phyloP scores from a whole-genome alignment of 2,888 invertebrate genomes.

The Caenorhabditis panamensis region DNA sequence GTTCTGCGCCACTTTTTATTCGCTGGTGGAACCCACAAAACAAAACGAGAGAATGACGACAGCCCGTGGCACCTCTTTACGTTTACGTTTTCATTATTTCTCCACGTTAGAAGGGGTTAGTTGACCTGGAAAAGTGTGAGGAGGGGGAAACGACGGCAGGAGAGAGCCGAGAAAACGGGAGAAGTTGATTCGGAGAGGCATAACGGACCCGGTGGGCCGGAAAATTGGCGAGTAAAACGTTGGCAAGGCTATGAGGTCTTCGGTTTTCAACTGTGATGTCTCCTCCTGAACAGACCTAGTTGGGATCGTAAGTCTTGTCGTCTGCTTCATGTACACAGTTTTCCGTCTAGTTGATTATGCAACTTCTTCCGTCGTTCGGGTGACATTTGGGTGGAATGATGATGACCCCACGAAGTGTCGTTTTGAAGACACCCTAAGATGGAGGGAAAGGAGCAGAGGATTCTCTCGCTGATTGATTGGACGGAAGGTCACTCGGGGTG shows the following conservation, averaged over 20 bases:
- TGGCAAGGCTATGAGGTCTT: too few relatives aligned
- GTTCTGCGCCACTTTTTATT: conserved; percentile 14
- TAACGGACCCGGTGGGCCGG: conserved; percentile 52
- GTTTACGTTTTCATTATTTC: conserved; percentile 17
- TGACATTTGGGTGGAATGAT: conserved; percentile 79
- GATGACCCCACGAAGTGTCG: conserved; percentile 73
- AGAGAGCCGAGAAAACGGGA: conserved; percentile 17
- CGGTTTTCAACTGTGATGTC: too few relatives aligned
- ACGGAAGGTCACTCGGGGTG: too few relatives aligned
- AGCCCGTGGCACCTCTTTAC: neutral
- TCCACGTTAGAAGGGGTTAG: neutral
- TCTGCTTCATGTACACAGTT: too few relatives aligned
- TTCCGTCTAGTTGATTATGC: conserved; percentile 67
- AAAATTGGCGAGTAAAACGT: conserved; percentile 25
- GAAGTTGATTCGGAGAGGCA: too few relatives aligned
- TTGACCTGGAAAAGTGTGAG: conserved; percentile 26
- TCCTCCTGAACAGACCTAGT: conserved; percentile 72
- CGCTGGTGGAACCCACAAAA: conserved; percentile 18
- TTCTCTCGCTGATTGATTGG: too few relatives aligned
- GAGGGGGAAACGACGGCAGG: neutral
- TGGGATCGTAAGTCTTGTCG: conserved; percentile 55
- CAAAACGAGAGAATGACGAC: conserved; percentile 27
- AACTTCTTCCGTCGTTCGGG: conserved; percentile 73
- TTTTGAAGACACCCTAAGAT: conserved; percentile 77
- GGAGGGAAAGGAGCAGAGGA: too few relatives aligned